Evolutionary conservation across 2,797 vertebrate genomes (phyloP).

Genomic region (Sebastes trivittatus): DNA sequence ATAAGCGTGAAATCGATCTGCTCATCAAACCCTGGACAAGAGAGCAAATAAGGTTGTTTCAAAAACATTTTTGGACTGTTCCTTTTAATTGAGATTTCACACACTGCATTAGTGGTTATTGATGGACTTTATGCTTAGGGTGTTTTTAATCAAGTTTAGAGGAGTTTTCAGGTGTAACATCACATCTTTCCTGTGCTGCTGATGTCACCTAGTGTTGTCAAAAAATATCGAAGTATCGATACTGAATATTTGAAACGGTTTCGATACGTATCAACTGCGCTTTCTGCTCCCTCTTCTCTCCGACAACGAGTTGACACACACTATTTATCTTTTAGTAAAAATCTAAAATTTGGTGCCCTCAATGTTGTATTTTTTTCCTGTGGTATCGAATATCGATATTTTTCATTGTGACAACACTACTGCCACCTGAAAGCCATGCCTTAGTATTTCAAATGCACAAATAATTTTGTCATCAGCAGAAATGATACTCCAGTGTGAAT

Average conservation of each 20-base stretch:
- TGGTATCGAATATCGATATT: no score
- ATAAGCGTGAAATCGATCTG: neutral
- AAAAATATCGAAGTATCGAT: no score
- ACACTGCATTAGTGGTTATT: neutral
- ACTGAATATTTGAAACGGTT: no score
- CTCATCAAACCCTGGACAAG: neutral
- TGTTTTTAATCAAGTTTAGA: neutral
- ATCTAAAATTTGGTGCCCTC: no score
- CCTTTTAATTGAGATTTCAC: neutral
- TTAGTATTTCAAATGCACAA: neutral
- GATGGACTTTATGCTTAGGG: neutral
- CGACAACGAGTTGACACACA: no score
- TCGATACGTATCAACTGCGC: no score
- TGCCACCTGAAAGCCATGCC: neutral
- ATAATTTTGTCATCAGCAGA: neutral
- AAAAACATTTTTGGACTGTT: neutral
- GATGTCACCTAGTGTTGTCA: neutral
- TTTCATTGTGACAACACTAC: no score
- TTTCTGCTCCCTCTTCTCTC: no score
- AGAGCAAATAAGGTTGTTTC: neutral
- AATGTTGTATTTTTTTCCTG: no score
- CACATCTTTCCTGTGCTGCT: neutral
- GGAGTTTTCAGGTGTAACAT: neutral
- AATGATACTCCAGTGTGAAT: slow-evolving; percentile 1
- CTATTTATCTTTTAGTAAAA: no score